Base-by-base conservation (phyloP, 1,140 invertebrate species). In the Lepidurus arcticus region DNA sequence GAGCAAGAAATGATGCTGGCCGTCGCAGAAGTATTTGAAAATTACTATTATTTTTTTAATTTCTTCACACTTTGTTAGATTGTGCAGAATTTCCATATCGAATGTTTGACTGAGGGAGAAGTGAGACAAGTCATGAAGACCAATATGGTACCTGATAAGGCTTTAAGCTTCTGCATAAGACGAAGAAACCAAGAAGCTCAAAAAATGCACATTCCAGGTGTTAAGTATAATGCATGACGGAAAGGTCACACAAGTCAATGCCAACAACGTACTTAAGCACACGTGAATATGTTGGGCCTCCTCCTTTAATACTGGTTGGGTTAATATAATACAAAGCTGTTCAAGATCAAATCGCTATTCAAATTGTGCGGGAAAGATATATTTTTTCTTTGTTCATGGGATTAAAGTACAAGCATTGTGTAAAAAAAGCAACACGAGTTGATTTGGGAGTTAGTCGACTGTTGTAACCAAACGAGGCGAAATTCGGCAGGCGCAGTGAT, bases 1-100 rank as follows among this genome's bases (percentile, higher is more conserved):
- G 83, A 85, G 77, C 81, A 82, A 47, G 84, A 86, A 77, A 81
- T 86, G 42, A 73, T 78, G 43, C 44, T 78, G 7, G 42, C 42
- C 34, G 8, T 78, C 9, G 43, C 78, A 7, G 43, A 78, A 74
- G 78, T 78, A 74, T 8, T 1, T 42, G 24, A 16, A 16, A 24
- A 9, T 75, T 26, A 73, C n/a, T 42, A 16, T 24, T 21, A 7
- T 73, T 74, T 73, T 65, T 16, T 9, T 21, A 65, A 65, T 65
- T 65, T 9, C 7, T 13, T 65, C 13, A 13, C 13, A 7, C 21
- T 21, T 65, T 16, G 21, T 13, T 16, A 65, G 53, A 65, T 65
- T 16, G 13, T 65, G 16, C 16, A 65, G 53, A 13, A 21, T 65
- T 65, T 65, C 21, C 8, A 21, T 65, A n/a, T 65, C 8, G 21